phyloP scores from a whole-genome alignment of 1,140 invertebrate genomes.

The Neodiprion virginianus region DNA sequence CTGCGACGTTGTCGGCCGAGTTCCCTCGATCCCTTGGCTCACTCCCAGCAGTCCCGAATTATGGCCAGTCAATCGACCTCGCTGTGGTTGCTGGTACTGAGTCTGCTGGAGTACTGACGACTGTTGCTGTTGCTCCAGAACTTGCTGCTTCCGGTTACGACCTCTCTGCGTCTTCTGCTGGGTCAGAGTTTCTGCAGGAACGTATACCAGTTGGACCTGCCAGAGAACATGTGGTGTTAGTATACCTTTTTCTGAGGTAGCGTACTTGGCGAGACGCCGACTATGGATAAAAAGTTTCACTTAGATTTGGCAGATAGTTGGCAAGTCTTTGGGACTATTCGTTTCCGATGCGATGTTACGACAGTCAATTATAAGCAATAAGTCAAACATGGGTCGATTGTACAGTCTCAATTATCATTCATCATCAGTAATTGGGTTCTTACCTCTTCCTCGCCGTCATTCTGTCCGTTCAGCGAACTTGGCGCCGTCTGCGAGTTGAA shows the following conservation, averaged over 20 bases:
- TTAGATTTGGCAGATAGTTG: no score
- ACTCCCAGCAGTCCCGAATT: conserved; percentile 15
- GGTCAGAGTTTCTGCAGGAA: conserved; percentile 77
- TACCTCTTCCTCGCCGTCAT: conserved; percentile 29
- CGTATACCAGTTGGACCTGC: conserved; percentile 79
- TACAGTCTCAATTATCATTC: no score
- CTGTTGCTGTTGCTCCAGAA: conserved; percentile 42
- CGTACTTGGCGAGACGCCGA: not conserved
- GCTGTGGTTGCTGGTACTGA: conserved; percentile 33
- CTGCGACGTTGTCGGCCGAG: conserved; percentile 43
- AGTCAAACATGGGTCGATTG: no score
- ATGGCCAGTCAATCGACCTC: conserved; percentile 5
- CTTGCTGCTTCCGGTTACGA: conserved; percentile 37
- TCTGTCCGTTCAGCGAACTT: conserved; percentile 11
- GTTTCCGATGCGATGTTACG: no score
- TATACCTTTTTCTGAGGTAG: conserved; percentile 10
- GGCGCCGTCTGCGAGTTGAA: conserved; percentile 13
- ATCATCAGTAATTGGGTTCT: not conserved
- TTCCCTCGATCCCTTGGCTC: conserved; percentile 31
- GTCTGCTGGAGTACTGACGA: conserved; percentile 45
- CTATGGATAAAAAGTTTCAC: no score
- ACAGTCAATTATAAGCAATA: no score
- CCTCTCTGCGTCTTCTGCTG: conserved; percentile 60
- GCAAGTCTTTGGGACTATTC: no score
- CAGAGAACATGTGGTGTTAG: not conserved